These are phyloP conservation scores for Drosophila picticornis DNA, from an alignment of 2,888 invertebrate genomes.

Conservation along the genomic window DNA sequence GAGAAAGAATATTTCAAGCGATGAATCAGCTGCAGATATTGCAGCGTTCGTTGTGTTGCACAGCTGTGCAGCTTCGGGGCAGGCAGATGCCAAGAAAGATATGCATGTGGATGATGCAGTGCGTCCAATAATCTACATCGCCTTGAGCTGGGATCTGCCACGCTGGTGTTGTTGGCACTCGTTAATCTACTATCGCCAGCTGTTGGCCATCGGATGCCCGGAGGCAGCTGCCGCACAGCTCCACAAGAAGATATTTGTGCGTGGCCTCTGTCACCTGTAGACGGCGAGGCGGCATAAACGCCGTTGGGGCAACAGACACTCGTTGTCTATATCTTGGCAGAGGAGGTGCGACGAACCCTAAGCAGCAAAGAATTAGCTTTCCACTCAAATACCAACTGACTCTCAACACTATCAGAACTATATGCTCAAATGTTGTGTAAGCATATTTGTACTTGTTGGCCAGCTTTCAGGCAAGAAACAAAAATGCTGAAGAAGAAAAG, in stretches of 20 bases:
- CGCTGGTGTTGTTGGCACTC: constrained; percentile 89
- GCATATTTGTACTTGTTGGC: not conserved
- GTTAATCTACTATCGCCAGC: constrained; percentile 89
- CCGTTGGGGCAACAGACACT: constrained; percentile 89
- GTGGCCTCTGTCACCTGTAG: constrained; percentile 99
- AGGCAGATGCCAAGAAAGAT: not conserved
- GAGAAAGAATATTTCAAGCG: not conserved
- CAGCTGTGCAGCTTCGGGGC: not conserved
- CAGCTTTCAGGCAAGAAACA: not conserved
- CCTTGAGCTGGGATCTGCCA: constrained; percentile 92
- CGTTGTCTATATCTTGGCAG: constrained; percentile 98
- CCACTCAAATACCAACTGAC: constrained; percentile 13
- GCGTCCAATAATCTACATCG: constrained; percentile 92
- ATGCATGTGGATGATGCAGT: not conserved
- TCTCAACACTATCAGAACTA: not conserved
- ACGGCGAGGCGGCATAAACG: constrained; percentile 88
- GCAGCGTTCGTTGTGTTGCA: not conserved
- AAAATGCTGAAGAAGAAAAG: constrained; percentile 9
- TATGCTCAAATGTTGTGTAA: not conserved
- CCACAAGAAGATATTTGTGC: constrained; percentile 96
- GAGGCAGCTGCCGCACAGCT: constrained; percentile 96
- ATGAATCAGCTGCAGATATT: not conserved
- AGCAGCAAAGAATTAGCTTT: constrained; percentile 88
- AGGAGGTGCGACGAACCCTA: constrained; percentile 96
- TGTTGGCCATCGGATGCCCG: constrained; percentile 94